A percentile compares a stretch with the other conserved stretches of the same genome.
Evolutionary conservation across 2,797 vertebrate genomes (phyloP).

Genomic region (Karalla daura): DNA sequence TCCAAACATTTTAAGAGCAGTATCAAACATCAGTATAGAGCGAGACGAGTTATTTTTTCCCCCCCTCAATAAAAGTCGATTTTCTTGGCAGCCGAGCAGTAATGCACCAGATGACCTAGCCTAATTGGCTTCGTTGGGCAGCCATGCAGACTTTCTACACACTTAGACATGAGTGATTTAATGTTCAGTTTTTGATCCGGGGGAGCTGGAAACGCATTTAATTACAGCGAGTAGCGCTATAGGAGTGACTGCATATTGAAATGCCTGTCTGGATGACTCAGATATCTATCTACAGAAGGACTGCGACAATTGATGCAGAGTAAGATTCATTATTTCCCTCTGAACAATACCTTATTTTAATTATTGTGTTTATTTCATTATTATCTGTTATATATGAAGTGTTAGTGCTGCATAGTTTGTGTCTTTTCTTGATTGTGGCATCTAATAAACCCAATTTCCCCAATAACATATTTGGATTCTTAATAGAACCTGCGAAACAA

Average conservation of each 20-base stretch:
- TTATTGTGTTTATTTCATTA: too few species aligned
- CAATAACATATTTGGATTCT: too few species aligned
- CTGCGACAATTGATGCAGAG: too few species aligned
- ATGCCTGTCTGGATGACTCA: neutral
- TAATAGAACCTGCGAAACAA: neutral
- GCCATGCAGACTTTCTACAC: conserved; percentile 39
- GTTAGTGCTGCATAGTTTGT: too few species aligned
- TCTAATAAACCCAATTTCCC: too few species aligned
- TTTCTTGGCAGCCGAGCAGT: conserved; percentile 59
- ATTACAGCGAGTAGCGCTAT: conserved; percentile 7
- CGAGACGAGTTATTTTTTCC: conserved; percentile 21
- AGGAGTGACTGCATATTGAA: conserved; percentile 17
- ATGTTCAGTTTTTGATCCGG: conserved; percentile 35
- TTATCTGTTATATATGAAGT: too few species aligned
- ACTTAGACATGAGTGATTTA: conserved; percentile 36
- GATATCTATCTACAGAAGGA: too few species aligned
- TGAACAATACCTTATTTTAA: too few species aligned
- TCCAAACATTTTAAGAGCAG: conserved; percentile 27
- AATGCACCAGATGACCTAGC: conserved; percentile 67
- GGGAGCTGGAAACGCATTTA: conserved; percentile 34
- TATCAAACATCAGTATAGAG: conserved; percentile 57
- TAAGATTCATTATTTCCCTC: too few species aligned
- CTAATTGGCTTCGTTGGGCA: conserved; percentile 74
- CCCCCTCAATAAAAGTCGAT: conserved; percentile 29
- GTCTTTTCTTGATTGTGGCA: too few species aligned